phyloP scores from a whole-genome alignment of 2,113 vertebrate genomes.

The Uropsilus gracilis region DNA sequence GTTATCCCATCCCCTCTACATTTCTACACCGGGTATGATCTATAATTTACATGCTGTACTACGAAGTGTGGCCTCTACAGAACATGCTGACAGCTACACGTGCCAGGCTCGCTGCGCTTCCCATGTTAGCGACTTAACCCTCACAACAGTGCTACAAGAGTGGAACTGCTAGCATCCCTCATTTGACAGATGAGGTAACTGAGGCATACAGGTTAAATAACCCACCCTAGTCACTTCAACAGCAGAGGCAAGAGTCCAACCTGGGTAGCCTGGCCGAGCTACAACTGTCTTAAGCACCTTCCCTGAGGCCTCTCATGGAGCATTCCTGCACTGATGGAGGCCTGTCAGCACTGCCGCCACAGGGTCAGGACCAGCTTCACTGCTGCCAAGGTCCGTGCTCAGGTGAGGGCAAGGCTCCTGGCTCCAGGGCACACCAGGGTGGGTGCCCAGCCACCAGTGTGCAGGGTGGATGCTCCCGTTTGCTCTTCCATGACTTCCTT shows the following conservation, averaged over 20 bases:
- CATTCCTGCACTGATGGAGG: too few species aligned
- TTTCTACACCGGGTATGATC: neutral
- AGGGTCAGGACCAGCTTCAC: neutral
- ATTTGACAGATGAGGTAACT: neutral
- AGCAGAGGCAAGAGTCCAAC: neutral
- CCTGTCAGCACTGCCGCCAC: too few species aligned
- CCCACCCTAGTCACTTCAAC: neutral
- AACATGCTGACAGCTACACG: neutral
- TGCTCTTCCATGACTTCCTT: neutral
- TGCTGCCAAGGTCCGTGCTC: neutral
- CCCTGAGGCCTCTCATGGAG: too few species aligned
- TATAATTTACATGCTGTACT: neutral
- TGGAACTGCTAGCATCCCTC: too few species aligned
- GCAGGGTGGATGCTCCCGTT: neutral
- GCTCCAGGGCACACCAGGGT: too few species aligned
- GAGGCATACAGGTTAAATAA: neutral
- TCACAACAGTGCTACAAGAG: neutral
- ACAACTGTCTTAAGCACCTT: neutral
- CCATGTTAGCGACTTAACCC: neutral
- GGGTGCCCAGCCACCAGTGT: neutral
- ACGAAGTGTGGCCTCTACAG: neutral
- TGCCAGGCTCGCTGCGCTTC: neutral
- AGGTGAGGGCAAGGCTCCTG: neutral
- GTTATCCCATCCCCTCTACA: neutral
- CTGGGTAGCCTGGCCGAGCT: neutral